Percentiles rank a stretch among this genome's conserved stretches.
These are phyloP conservation scores for Ceratosolen fusciceps DNA, from an alignment of 1,140 invertebrate species.

Conservation along the genomic window DNA sequence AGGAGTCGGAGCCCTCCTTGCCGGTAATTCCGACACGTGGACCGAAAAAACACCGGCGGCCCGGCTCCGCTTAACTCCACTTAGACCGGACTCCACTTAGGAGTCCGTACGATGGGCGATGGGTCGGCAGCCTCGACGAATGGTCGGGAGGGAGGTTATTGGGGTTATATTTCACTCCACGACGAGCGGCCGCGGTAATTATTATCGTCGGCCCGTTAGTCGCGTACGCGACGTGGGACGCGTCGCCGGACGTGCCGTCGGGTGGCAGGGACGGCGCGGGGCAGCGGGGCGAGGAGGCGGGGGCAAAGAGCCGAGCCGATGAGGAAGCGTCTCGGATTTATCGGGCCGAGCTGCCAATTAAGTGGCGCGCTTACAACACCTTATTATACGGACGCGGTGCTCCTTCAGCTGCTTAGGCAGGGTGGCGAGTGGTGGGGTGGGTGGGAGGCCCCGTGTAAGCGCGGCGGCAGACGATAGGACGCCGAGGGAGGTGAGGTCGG, in stretches of 20 bases:
- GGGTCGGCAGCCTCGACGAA: no score
- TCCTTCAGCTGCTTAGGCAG: conserved; percentile 50
- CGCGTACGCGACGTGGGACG: conserved; percentile 13
- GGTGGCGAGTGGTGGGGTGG: conserved; percentile 25
- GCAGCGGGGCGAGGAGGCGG: not conserved
- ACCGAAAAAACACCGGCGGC: no score
- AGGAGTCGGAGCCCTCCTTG: no score
- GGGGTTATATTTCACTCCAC: not conserved
- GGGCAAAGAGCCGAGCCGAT: not conserved
- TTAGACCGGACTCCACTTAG: no score
- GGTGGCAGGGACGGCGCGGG: not conserved
- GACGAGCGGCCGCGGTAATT: conserved; percentile 29
- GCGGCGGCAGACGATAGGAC: not conserved
- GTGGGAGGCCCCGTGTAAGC: not conserved
- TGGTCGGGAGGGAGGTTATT: no score
- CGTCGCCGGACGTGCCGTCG: not conserved
- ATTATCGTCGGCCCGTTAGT: conserved; percentile 48
- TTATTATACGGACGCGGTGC: conserved; percentile 56
- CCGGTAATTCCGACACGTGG: no score
- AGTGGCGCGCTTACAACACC: conserved; percentile 57
- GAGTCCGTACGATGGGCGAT: no score
- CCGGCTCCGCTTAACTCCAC: no score
- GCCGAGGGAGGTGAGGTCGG: not conserved
- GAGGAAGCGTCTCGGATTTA: conserved; percentile 48
- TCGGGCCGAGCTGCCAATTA: conserved; percentile 56